Conservation (phyloP, 2,888 invertebrate genomes). For the Ichneumon xanthorius region DNA sequence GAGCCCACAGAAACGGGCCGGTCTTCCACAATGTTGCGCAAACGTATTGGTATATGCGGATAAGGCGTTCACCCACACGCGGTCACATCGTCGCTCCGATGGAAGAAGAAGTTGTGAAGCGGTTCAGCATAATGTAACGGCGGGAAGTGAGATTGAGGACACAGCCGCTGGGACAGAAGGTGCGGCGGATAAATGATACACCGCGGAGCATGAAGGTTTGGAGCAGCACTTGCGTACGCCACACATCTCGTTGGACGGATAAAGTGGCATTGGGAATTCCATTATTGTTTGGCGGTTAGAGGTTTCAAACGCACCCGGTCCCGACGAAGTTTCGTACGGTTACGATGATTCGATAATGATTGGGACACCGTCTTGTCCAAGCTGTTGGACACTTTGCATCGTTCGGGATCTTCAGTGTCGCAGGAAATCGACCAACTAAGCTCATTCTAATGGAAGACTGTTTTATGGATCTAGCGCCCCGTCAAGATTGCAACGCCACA, state of each 20-base stretch:
- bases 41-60: neutral
- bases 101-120: slow-evolving; percentile 7
- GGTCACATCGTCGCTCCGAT: neutral
- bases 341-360: neutral
- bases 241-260: neutral
- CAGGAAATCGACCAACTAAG: too few relatives aligned
- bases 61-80: neutral
- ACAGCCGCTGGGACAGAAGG: slow-evolving; percentile 6
- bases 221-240: neutral
- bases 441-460: neutral
- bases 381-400: neutral
- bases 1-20: neutral
- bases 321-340: neutral
- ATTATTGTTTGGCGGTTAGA: neutral
- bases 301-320: too few relatives aligned
- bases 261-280: neutral
- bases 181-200: slow-evolving; percentile 15
- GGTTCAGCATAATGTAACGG: neutral
- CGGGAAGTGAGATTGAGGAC: slow-evolving; percentile 3
- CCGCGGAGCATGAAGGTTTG: neutral
- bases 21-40: slow-evolving; percentile 13
- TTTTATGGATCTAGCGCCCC: neutral
- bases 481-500: neutral
- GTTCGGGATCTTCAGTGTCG: too few relatives aligned
- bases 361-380: neutral